These are phyloP conservation scores for Epinephelus cyanopodus DNA, from an alignment of 2,113 vertebrate genomes.

Conservation along the genomic window DNA sequence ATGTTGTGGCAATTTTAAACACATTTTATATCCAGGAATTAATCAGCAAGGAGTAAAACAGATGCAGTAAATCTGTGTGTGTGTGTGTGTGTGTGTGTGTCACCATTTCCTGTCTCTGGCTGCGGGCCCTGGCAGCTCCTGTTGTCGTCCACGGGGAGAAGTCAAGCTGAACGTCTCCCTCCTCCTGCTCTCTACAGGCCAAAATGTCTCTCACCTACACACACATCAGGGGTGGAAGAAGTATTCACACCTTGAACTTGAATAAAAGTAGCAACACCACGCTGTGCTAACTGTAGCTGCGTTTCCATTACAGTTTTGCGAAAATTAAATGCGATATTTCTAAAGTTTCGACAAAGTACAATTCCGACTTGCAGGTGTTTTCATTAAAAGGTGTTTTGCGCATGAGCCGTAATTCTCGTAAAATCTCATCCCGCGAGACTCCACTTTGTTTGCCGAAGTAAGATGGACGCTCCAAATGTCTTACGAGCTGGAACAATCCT, in stretches of 20 bases:
- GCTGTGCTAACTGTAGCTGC: no score
- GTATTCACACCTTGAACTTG: background rate
- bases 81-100: slow-evolving; percentile 24
- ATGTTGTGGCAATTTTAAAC: background rate
- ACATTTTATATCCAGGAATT: background rate
- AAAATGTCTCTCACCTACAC: slow-evolving; percentile 86
- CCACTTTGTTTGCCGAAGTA: no score
- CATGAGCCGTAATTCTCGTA: no score
- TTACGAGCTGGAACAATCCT: no score
- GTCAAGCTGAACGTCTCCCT: slow-evolving; percentile 68
- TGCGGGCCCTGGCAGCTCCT: slow-evolving; percentile 73
- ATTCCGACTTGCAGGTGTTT: no score
- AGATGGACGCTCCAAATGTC: no score
- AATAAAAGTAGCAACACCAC: background rate
- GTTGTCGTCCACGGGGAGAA: slow-evolving; percentile 84
- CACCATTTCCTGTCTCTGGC: slow-evolving; percentile 82
- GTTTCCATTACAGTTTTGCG: no score
- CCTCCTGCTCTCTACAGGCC: slow-evolving; percentile 82
- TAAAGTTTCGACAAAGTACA: no score
- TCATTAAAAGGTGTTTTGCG: no score
- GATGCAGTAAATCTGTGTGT: background rate
- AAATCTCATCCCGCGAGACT: no score
- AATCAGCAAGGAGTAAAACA: no score
- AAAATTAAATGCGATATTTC: no score
- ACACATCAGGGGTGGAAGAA: background rate